These are phyloP conservation scores for Salticus scenicus DNA, from an alignment of 2,888 invertebrate species.

Conservation along the genomic window DNA sequence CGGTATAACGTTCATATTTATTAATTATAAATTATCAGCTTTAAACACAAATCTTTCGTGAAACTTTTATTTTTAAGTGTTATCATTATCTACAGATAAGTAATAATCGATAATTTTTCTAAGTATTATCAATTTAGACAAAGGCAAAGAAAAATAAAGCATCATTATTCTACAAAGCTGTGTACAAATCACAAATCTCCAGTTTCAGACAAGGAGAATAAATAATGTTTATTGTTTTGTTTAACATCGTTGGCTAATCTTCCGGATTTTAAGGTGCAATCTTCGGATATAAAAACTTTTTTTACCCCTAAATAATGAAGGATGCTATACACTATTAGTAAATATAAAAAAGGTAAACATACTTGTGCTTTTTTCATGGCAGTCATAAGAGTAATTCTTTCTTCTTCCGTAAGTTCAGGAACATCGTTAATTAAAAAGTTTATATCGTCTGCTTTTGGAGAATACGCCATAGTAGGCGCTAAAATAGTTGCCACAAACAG, in stretches of 20 bases:
- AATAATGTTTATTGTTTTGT: neutral
- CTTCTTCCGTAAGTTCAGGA: slow-evolving; percentile 71
- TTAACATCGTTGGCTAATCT: neutral
- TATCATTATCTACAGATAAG: no score
- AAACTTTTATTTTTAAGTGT: no score
- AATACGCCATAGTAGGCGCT: slow-evolving; percentile 59
- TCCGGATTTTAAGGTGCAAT: neutral
- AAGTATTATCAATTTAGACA: neutral
- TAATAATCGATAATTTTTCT: no score
- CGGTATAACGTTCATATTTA: no score
- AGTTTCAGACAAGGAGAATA: neutral
- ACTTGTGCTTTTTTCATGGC: slow-evolving; percentile 71
- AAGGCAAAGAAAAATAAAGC: neutral
- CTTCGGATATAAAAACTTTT: neutral
- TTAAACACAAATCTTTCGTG: no score
- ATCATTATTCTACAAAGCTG: no score
- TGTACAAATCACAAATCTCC: neutral
- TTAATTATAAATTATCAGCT: no score
- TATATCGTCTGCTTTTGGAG: slow-evolving; percentile 66
- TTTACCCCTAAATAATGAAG: neutral
- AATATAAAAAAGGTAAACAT: slow-evolving; percentile 1
- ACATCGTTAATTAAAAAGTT: slow-evolving; percentile 68
- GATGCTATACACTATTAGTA: neutral
- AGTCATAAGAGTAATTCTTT: slow-evolving; percentile 65
- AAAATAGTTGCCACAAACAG: slow-evolving; percentile 43